Conservation (phyloP, 2,113 vertebrate genomes). For the Gila orcuttii region DNA sequence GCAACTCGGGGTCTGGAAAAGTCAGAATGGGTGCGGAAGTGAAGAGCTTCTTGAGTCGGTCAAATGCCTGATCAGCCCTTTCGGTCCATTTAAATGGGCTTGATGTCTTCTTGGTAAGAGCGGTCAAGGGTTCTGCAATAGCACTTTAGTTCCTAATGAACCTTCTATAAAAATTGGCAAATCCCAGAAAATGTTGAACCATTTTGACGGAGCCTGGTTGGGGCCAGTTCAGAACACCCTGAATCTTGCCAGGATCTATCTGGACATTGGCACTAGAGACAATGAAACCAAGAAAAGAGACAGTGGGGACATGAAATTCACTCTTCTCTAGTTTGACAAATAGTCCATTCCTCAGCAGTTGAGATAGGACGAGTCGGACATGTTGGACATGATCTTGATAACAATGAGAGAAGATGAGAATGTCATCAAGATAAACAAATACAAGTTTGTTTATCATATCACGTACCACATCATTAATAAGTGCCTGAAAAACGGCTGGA, state of each 20-base stretch:
- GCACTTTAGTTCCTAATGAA: not conserved
- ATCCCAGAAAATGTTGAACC: not conserved
- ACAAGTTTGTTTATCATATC: too few relatives aligned
- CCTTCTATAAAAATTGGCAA: not conserved
- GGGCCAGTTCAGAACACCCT: not conserved
- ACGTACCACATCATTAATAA: too few relatives aligned
- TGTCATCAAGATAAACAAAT: too few relatives aligned
- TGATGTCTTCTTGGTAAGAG: not conserved
- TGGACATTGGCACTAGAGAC: not conserved
- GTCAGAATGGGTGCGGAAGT: too few relatives aligned
- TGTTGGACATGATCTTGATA: not conserved
- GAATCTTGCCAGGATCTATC: not conserved
- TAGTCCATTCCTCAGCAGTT: not conserved
- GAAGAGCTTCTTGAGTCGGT: too few relatives aligned
- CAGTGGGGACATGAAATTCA: not conserved
- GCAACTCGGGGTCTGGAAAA: too few relatives aligned
- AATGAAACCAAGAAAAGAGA: constrained; percentile 17
- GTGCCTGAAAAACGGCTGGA: too few relatives aligned
- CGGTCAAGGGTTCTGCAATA: not conserved
- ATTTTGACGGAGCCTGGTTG: not conserved
- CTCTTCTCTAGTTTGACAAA: constrained; percentile 16
- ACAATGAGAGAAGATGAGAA: too few relatives aligned
- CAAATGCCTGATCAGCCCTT: not conserved
- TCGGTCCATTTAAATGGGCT: not conserved
- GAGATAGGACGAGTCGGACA: not conserved